Evolutionary conservation across 23 tunicate genomes (phyloP), one percentile per base, ranked within the genome.

Genomic region (Diplosoma virens): DNA sequence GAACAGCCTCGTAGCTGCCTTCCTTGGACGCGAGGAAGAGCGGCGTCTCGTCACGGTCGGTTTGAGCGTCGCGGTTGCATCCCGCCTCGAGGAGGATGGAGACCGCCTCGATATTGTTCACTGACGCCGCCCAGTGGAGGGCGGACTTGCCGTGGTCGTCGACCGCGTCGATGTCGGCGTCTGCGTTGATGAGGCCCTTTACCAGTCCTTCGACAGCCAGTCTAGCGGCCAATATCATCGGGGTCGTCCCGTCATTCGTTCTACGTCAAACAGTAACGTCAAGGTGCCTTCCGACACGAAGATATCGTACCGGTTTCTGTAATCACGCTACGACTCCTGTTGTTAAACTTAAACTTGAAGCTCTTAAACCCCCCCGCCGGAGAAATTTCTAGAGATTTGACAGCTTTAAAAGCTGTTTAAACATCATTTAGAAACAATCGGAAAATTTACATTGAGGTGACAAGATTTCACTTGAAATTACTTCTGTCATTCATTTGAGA

Each of bases 71-170:
- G 16, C 86, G 48, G 72, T 94, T 94, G 67, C 98, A 97, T 18
- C 99, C 99, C 58, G 94, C 90, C 30, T 82, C 63, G 11, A 94
- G 87, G 22, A 94, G 76, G 20, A 70, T 66, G 32, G 86, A 22
- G n/a, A 88, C 63, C 16, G 90, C 95, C 2, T 84, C 84, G 3
- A 80, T 66, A 71, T 94, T 94, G 76, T 94, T 94, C 1, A 94
- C 92, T 1, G 94, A 95, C 3, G 99, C 95, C 37, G 99, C 99
- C 99, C 99, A 94, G 77, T 94, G 99, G 47, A 94, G 79, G 30
- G 99, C 99, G 23, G 99, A 75, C 67, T 94, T 94, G 47, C 52
- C 89, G 37, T 82, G 86, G 58, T 84, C 83, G 75, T 94, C 99
- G 1, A 94, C 99, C 2, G 95, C 95, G 67, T 94, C 82, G 18